Evolutionary conservation across 1,140 invertebrate genomes (phyloP).

Genomic region (Octopus sinensis): DNA sequence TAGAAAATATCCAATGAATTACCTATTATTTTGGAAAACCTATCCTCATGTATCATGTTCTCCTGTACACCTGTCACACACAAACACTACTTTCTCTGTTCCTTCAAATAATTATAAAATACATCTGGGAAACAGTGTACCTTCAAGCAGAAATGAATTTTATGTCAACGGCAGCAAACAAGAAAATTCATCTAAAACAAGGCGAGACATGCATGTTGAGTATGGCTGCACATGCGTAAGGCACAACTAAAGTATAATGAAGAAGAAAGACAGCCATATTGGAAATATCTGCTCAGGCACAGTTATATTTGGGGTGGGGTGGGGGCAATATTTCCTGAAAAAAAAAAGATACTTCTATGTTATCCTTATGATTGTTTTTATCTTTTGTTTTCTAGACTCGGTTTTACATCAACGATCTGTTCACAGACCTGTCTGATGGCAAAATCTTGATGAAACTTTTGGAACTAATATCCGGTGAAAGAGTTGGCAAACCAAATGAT

Average conservation of each 20-base stretch:
- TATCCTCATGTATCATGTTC: too few relatives aligned
- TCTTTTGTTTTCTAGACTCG: constrained; percentile 40
- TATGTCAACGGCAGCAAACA: too few relatives aligned
- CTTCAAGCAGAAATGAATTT: too few relatives aligned
- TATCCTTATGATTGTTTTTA: constrained; percentile 4
- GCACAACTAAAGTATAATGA: background rate
- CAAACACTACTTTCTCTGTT: too few relatives aligned
- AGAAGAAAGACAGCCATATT: background rate
- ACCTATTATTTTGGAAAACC: too few relatives aligned
- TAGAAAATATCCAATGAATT: too few relatives aligned
- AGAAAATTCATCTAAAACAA: background rate
- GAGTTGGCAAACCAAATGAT: constrained; percentile 92
- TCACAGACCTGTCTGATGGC: constrained; percentile 92
- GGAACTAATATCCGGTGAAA: constrained; percentile 98
- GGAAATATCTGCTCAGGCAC: background rate
- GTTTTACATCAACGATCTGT: constrained; percentile 84
- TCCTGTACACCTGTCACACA: too few relatives aligned
- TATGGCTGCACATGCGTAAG: background rate
- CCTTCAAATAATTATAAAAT: too few relatives aligned
- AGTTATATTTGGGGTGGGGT: background rate
- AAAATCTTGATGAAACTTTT: constrained; percentile 92
- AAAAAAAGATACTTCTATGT: background rate
- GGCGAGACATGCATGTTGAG: background rate
- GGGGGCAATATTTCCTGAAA: background rate
- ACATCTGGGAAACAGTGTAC: too few relatives aligned